Percentiles rank a stretch among this genome's conserved stretches.
These are phyloP conservation scores for Ricordea florida DNA, from an alignment of 92 coral and sea anemone species.

Conservation along the genomic window DNA sequence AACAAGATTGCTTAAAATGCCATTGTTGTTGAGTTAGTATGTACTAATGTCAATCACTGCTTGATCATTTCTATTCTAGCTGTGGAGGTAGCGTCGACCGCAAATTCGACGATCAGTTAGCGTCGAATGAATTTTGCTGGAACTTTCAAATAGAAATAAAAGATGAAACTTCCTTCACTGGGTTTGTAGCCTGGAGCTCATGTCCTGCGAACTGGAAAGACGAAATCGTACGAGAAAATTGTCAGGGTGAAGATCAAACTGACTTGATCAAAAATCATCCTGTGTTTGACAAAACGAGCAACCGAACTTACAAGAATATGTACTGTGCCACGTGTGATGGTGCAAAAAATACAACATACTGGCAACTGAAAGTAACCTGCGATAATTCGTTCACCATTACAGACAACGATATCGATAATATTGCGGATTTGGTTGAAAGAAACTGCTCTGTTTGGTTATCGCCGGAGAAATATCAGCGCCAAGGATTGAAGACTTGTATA, in stretches of 20 bases:
- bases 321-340: conserved; percentile 45
- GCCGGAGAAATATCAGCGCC: background rate
- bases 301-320: conserved; percentile 29
- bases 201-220: background rate
- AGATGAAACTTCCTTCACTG: too few relatives aligned
- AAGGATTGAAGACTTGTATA: conserved; percentile 16
- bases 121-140: too few relatives aligned
- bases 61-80: too few relatives aligned
- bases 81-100: too few relatives aligned
- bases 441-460: background rate
- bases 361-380: conserved; percentile 11
- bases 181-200: background rate
- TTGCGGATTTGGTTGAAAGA: background rate
- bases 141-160: too few relatives aligned
- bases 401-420: background rate
- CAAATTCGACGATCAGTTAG: too few relatives aligned
- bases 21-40: too few relatives aligned
- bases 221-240: background rate
- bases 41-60: too few relatives aligned
- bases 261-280: conserved; percentile 21
- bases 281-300: conserved; percentile 12
- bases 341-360: background rate
- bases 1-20: too few relatives aligned
- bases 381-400: background rate
- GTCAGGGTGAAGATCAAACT: background rate